phyloP scores from a whole-genome alignment of 2,888 invertebrate genomes.

The Cheilosia impressa region DNA sequence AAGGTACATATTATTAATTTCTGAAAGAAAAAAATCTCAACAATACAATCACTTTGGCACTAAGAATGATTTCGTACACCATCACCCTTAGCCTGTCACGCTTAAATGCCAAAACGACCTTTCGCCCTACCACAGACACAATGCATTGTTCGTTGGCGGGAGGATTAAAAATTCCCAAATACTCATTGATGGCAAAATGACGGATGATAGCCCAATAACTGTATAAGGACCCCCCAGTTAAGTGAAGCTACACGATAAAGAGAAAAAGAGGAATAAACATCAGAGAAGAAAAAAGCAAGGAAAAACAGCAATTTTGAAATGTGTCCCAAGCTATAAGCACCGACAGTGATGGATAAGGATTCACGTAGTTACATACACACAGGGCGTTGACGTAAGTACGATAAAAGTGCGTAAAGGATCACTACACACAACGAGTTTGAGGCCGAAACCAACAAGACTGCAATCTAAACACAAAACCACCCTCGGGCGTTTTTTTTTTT shows the following conservation, averaged over 20 bases:
- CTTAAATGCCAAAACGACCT: slow-evolving; percentile 5
- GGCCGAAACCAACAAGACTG: slow-evolving; percentile 5
- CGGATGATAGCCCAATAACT: slow-evolving; percentile 68
- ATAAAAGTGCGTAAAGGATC: slow-evolving; percentile 66
- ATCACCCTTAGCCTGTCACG: background rate
- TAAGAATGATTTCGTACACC: slow-evolving; percentile 19
- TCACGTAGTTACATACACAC: slow-evolving; percentile 38
- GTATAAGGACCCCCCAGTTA: slow-evolving; percentile 37
- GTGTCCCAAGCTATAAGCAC: slow-evolving; percentile 19
- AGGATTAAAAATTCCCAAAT: slow-evolving; percentile 55
- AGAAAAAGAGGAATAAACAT: slow-evolving; percentile 6
- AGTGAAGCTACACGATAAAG: slow-evolving; percentile 48
- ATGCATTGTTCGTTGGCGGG: background rate
- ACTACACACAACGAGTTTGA: slow-evolving; percentile 44
- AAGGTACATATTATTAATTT: background rate
- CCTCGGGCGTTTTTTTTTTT: slow-evolving; percentile 30
- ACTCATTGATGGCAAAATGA: slow-evolving; percentile 64
- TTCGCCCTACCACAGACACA: background rate
- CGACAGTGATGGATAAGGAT: slow-evolving; percentile 71
- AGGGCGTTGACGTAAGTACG: slow-evolving; percentile 64
- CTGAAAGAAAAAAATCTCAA: background rate
- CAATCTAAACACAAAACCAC: slow-evolving; percentile 64
- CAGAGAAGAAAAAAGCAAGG: slow-evolving; percentile 13
- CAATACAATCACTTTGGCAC: slow-evolving; percentile 34
- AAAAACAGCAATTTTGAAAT: slow-evolving; percentile 70